These are phyloP conservation scores for Vireo altiloquus DNA, from an alignment of 2,113 vertebrate species.

Conservation along the genomic window DNA sequence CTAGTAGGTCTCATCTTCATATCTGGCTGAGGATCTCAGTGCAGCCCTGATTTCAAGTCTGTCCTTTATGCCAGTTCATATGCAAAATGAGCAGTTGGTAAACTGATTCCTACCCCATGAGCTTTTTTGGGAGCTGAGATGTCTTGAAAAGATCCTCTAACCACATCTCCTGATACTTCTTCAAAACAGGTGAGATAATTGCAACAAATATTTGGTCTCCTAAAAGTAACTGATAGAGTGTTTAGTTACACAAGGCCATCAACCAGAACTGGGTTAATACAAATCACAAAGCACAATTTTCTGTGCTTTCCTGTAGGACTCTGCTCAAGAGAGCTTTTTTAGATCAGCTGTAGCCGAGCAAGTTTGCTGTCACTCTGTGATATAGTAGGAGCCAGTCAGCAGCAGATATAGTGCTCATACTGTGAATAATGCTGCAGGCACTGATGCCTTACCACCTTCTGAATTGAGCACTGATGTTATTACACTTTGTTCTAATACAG, in stretches of 20 bases:
- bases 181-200: neutral
- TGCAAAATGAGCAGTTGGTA: neutral
- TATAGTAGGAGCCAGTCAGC: conserved; percentile 5
- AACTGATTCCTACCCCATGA: neutral
- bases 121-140: neutral
- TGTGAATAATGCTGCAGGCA: conserved; percentile 39
- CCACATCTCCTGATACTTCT: neutral
- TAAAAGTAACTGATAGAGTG: neutral
- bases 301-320: neutral
- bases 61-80: neutral
- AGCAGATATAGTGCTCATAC: neutral
- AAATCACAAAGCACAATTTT: neutral
- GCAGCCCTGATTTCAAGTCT: neutral
- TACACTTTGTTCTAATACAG: conserved; percentile 49
- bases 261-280: neutral
- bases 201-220: neutral
- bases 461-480: conserved; percentile 19
- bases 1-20: neutral
- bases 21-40: neutral
- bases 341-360: neutral
- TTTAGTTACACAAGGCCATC: neutral
- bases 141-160: neutral
- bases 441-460: conserved; percentile 1
- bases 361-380: conserved; percentile 35
- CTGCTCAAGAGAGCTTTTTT: neutral